Conservation (phyloP, 2,888 invertebrate species). For the Aphodius sticticus region DNA sequence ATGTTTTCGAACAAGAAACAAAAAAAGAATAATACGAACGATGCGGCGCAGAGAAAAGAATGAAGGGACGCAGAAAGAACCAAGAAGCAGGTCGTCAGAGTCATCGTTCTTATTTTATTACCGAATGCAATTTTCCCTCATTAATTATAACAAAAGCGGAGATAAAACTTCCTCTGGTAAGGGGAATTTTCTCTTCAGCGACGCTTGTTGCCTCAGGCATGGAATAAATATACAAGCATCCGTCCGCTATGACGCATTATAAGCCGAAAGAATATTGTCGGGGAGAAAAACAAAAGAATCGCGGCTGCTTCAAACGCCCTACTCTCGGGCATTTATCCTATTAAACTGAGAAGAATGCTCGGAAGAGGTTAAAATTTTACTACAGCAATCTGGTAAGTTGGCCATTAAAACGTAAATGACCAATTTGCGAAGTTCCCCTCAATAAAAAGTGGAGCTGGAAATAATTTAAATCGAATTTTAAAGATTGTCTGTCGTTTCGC, state of each 20-base stretch:
- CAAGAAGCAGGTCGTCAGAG: neutral
- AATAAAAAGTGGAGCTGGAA: neutral
- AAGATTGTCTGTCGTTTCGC: neutral
- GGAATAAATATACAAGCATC: neutral
- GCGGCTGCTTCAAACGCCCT: neutral
- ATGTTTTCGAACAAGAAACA: slow-evolving; percentile 27
- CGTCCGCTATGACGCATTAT: neutral
- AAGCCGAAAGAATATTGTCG: neutral
- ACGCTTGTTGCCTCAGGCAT: neutral
- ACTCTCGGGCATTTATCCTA: neutral
- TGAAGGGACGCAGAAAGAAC: neutral
- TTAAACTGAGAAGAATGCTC: neutral
- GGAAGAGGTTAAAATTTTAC: neutral
- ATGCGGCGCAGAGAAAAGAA: neutral
- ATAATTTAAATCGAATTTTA: neutral
- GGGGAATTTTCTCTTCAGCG: neutral
- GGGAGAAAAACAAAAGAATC: neutral
- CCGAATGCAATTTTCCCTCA: slow-evolving; percentile 43
- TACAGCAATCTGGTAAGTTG: neutral
- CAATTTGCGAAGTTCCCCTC: neutral
- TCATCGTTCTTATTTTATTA: slow-evolving; percentile 32
- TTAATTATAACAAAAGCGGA: slow-evolving; percentile 44
- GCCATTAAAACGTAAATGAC: neutral
- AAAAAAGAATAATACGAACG: neutral
- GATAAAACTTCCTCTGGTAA: slow-evolving; percentile 37